Evolutionary conservation across 2,797 vertebrate species (phyloP).

Genomic region (Uromys caudimaculatus): DNA sequence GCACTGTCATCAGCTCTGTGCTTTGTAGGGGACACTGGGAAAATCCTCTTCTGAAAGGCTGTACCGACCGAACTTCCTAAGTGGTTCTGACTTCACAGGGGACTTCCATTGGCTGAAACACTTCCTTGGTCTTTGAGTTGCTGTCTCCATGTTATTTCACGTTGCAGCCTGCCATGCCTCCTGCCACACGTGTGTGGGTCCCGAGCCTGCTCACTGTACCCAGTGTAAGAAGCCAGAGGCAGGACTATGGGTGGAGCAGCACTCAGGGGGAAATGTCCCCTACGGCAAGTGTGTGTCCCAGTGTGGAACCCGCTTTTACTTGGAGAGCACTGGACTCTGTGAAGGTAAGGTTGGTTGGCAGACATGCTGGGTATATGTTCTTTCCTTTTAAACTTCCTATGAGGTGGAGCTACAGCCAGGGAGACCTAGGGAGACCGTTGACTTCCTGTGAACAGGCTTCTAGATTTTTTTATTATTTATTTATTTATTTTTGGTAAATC

Average conservation of each 20-base stretch:
- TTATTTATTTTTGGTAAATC: neutral
- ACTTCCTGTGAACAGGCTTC: neutral
- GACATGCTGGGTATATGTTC: neutral
- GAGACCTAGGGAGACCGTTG: neutral
- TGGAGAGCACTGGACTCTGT: slow-evolving; percentile 89
- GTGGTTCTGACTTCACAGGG: neutral
- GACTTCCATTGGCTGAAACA: neutral
- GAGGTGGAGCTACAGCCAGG: neutral
- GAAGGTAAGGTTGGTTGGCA: slow-evolving; percentile 84
- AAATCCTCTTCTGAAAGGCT: neutral
- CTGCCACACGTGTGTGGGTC: slow-evolving; percentile 92
- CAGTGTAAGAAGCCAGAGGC: slow-evolving; percentile 89
- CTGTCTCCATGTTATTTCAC: neutral
- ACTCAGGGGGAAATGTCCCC: slow-evolving; percentile 46
- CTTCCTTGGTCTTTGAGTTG: neutral
- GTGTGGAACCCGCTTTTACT: slow-evolving; percentile 89
- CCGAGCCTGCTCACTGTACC: slow-evolving; percentile 88
- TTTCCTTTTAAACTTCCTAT: neutral
- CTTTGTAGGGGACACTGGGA: neutral
- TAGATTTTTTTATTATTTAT: neutral
- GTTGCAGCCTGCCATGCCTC: slow-evolving; percentile 92
- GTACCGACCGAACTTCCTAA: neutral
- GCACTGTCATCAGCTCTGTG: neutral
- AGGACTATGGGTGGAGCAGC: slow-evolving; percentile 86
- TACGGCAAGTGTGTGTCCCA: slow-evolving; percentile 88